phyloP scores from a whole-genome alignment of 2,797 vertebrate species.

The Chelon labrosus region DNA sequence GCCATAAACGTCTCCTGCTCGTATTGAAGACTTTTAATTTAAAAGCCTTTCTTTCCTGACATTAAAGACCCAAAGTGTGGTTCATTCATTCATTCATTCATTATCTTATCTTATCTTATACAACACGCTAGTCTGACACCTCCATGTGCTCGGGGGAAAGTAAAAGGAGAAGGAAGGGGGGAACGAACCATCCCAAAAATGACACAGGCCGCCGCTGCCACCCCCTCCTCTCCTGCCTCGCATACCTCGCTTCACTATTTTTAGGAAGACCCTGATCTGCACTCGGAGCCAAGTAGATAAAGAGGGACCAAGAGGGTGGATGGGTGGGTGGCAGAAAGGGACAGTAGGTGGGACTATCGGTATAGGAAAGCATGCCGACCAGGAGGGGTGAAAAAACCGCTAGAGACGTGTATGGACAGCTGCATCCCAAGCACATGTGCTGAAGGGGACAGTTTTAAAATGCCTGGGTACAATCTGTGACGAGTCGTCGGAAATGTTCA shows the following conservation, averaged over 20 bases:
- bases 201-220: conserved; percentile 60
- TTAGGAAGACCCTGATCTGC: conserved; percentile 71
- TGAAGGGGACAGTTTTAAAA: conserved; percentile 54
- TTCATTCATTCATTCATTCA: conserved; percentile 25
- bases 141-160: conserved; percentile 53
- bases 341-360: conserved; percentile 50
- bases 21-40: not conserved
- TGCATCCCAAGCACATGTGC: conserved; percentile 75
- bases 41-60: not conserved
- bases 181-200: conserved; percentile 66
- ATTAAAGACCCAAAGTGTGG: not conserved
- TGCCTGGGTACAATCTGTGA: conserved; percentile 5
- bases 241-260: conserved; percentile 84
- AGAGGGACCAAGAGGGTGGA: conserved; percentile 43
- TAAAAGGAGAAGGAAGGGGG: conserved; percentile 40
- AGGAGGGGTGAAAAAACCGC: conserved; percentile 45
- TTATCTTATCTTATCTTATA: conserved; percentile 28
- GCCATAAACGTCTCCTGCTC: not conserved
- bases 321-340: conserved; percentile 27
- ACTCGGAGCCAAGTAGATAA: conserved; percentile 71
- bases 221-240: conserved; percentile 56
- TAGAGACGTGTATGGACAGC: conserved; percentile 75
- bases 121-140: conserved; percentile 21
- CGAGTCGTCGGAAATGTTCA: not conserved
- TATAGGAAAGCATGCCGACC: conserved; percentile 48